These are phyloP conservation scores for Alcedo atthis DNA, from an alignment of 2,797 vertebrate genomes.

Conservation along the genomic window DNA sequence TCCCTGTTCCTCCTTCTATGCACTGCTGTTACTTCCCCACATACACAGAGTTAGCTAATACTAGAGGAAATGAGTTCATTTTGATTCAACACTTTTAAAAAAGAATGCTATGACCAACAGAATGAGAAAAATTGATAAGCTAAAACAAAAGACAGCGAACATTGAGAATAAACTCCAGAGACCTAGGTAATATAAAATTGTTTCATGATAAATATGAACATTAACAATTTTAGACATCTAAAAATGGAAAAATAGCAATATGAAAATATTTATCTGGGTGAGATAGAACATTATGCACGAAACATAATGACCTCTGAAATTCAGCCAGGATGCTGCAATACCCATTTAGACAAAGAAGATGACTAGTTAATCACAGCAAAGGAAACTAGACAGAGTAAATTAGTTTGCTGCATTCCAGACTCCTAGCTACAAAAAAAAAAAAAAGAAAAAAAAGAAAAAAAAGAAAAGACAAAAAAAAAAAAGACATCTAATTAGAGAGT, in stretches of 20 bases:
- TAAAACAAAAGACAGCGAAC: slow-evolving; percentile 66
- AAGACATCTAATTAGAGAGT: slow-evolving; percentile 63
- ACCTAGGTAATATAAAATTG: slow-evolving; percentile 55
- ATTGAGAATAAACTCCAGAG: slow-evolving; percentile 48
- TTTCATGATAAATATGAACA: slow-evolving; percentile 58
- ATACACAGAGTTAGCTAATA: background rate
- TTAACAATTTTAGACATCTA: slow-evolving; percentile 67
- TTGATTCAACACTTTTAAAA: slow-evolving; percentile 45
- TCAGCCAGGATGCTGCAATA: slow-evolving; percentile 42
- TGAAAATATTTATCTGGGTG: slow-evolving; percentile 65
- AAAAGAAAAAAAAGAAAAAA: slow-evolving; percentile 22
- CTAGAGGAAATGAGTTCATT: slow-evolving; percentile 33
- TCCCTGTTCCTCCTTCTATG: background rate
- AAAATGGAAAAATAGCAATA: slow-evolving; percentile 67
- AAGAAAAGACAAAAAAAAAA: background rate
- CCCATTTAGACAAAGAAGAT: slow-evolving; percentile 62
- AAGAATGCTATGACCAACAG: background rate
- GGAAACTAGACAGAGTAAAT: slow-evolving; percentile 73
- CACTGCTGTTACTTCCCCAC: background rate
- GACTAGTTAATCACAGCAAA: slow-evolving; percentile 71
- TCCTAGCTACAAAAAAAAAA: slow-evolving; percentile 52
- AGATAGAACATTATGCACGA: slow-evolving; percentile 57
- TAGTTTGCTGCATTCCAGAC: slow-evolving; percentile 67
- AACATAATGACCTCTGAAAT: slow-evolving; percentile 73
- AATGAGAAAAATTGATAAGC: slow-evolving; percentile 53